Base-by-base conservation (phyloP, 2,797 vertebrate species). In the Echiichthys vipera region DNA sequence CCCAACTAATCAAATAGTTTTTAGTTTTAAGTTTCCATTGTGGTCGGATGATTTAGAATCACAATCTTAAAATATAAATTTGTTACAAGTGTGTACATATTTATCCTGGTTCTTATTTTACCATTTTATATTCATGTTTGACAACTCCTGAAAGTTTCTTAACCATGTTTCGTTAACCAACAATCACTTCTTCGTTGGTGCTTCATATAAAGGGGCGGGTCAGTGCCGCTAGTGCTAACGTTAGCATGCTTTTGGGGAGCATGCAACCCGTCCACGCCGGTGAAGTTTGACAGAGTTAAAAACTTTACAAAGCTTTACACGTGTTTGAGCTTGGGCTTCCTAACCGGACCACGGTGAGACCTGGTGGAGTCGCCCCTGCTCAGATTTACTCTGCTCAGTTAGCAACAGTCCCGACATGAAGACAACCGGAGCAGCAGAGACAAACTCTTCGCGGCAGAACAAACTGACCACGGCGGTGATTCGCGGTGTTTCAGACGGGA, bases 361-460 rank as follows among this genome's bases (percentile, higher is more conserved):
- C 74, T 47, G 67, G 27, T 25, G n/a, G 76, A 20, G 30, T 74
- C 22, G 27, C 84, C n/a, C 88, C 54, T 24, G 75, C 91, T 93
- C 93, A 90, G 29, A 54, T 80, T 94, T 94, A 22, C 15, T 94
- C 83, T 93, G 79, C 75, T 92, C 92, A 89, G 79, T 36, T 29
- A 4, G 0, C 0, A 5, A 15, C 3, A 27, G 9, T 66, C 83
- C 90, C 81, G 50, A 24, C 56, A 69, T 0, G 68, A 51, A 65
- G 29, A 50, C 78, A 84, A n/a, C 87, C 85, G 80, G 65, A 66
- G 88, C 88, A 83, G 17, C 91, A 94, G 93, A 93, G 92, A 54
- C 91, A 0, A 89, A 91, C 93, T 92, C 93, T 93, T 94, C 71
- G 92, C 80, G 88, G 91, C 92, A 93, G 91, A n/a, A 90, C 90